phyloP scores from a whole-genome alignment of 2,888 invertebrate genomes.

The Apotomis betuletana region DNA sequence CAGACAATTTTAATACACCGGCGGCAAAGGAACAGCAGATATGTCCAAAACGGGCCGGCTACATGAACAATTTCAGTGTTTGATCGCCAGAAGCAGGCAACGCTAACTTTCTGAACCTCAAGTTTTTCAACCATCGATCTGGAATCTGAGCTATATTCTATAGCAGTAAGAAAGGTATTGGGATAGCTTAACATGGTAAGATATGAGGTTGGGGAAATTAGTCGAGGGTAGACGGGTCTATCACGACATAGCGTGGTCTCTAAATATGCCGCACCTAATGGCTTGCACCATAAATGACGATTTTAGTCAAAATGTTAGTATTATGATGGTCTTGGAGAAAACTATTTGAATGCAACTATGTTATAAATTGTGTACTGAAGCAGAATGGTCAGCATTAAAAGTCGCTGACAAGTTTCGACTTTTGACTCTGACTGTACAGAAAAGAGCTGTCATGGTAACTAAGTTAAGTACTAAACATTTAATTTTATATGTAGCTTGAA shows the following conservation, averaged over 20 bases:
- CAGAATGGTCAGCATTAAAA: no score
- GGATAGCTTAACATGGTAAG: background rate
- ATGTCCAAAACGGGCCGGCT: conserved; percentile 58
- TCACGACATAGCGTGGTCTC: conserved; percentile 38
- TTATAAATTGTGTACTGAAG: background rate
- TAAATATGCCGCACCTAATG: conserved; percentile 39
- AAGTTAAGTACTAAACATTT: no score
- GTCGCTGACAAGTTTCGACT: no score
- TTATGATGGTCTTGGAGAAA: conserved; percentile 21
- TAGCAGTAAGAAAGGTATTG: conserved; percentile 1
- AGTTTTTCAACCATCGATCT: background rate
- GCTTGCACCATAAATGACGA: conserved; percentile 32
- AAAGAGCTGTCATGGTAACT: no score
- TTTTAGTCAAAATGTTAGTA: conserved; percentile 31
- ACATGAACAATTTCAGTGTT: conserved; percentile 66
- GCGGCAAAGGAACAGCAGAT: conserved; percentile 54
- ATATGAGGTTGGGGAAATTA: conserved; percentile 16
- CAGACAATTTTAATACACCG: conserved; percentile 34
- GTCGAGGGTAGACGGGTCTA: conserved; percentile 32
- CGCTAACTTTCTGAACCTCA: conserved; percentile 13
- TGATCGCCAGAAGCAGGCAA: conserved; percentile 51
- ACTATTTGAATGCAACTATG: conserved; percentile 23
- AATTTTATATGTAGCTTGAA: no score
- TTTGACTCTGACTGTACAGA: no score
- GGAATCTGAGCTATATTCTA: background rate